Evolutionary conservation across 1,140 invertebrate genomes (phyloP), one percentile per base, ranked within the genome.

Genomic region (Tetraneura akinire): DNA sequence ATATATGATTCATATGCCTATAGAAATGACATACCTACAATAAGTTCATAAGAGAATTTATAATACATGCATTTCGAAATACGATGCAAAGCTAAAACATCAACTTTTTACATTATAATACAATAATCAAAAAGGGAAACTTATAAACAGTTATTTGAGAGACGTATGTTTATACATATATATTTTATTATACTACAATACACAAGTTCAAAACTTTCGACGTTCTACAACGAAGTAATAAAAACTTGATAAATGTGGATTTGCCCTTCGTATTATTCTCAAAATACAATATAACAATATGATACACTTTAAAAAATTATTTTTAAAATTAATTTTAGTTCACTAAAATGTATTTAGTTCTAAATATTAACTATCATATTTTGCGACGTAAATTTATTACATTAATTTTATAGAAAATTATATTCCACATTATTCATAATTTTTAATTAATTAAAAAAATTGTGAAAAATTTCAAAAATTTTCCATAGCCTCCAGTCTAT

Each of bases 61-160:
- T 66, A 66, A 45, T 42, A 42, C 37, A n/a, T 32, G 26, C 29
- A 64, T 68, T 23, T 18, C 13, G n/a, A 45, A 68, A 21, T 68
- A 1, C 37, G 64, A 45, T 21, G 37, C 23, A 23, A 68, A 68
- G 37, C 37, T 37, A 45, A 57, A 68, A 68, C 64, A 21, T 68
- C 37, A 68, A 68, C 37, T 68, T 68, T n/a, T 45, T 68, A 68
- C 45, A 68, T 68, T 68, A 16, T n/a, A n/a, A n/a, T 68, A 21
- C 21, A 45, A 23, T 37, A 45, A 16, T 37, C n/a, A 45, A 68
- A 47, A n/a, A 14, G 4, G 21, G 21, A 68, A 68, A 45, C 64
- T 45, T 68, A 23, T 23, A 21, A 45, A 68, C 21, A 45, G 37
- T 23, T 68, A 68, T 68, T 42, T 42, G 37, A 45, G 42, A 45